Conservation (phyloP, 2,113 vertebrate species). For the Manacus vitellinus region DNA sequence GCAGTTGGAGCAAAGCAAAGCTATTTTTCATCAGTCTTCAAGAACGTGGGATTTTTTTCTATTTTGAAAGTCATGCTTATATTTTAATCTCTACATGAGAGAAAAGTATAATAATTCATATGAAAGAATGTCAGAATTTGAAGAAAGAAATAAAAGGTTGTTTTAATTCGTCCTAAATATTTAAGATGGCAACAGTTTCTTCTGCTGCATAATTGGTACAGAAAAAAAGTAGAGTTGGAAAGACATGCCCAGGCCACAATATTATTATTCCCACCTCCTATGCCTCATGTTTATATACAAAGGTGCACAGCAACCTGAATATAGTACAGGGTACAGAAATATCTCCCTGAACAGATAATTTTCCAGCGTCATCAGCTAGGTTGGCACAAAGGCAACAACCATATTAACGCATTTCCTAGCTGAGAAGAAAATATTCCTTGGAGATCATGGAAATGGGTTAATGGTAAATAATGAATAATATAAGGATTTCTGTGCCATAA, state of each 20-base stretch:
- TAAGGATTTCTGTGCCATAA: background rate
- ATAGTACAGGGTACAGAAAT: background rate
- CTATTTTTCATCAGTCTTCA: background rate
- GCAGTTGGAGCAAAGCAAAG: background rate
- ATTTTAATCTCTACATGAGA: background rate
- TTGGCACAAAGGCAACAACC: background rate
- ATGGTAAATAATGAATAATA: background rate
- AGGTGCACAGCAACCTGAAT: background rate
- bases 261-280: background rate
- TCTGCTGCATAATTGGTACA: background rate
- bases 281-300: background rate
- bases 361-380: background rate
- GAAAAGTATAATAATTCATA: background rate
- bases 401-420: background rate
- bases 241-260: background rate
- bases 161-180: background rate
- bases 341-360: background rate
- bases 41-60: fast-evolving
- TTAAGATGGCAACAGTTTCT: background rate
- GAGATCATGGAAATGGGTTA: background rate
- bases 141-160: background rate
- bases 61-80: background rate
- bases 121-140: background rate
- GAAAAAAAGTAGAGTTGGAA: background rate
- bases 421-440: background rate